Base-by-base conservation (phyloP, 2,797 vertebrate species). In the Emys orbicularis region DNA sequence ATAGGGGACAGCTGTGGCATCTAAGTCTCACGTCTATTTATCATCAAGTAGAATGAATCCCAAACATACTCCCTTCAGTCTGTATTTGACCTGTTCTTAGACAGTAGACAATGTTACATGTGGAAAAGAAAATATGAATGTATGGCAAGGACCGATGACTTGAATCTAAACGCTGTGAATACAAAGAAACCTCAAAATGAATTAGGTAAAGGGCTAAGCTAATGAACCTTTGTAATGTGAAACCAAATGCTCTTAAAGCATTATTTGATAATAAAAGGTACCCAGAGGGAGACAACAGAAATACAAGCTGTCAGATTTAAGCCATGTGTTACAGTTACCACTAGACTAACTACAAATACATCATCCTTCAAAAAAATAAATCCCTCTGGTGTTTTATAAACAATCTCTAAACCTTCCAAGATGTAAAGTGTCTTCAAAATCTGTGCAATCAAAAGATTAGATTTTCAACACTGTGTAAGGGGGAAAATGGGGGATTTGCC, bases 1-100 rank as follows among this genome's bases (percentile, higher is more conserved):
- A 98, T 97, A 97, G 96, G 94, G 96, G 98, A 97, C 98, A 98
- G 98, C 98, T 98, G 98, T 95, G 95, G 92, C 95, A 97, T 98
- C 89, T 96, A 95, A 98, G 96, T 98, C 97, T 97, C 95, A 94
- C 81, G 96, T 98, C 98, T 98, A 97, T 98, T 98, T 98, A 96
- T 97, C 98, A 97, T 97, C 98, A 98, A 97, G 98, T 98, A 98
- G 93, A 96, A 98, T 97, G 97, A 98, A 97, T 98, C 95, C 97
- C 95, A 97, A 98, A 97, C 95, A 98, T 97, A 97, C 88, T 98
- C 92, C 41, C 90, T 97, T 98, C 95, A 93, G 97, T 97, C 94
- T 97, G 94, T 94, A 93, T 90, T 97, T 96, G 95, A 96, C 96
- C 94, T 93, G 61, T 96, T 97, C 95, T 97, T 97, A 97, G 97